Conservation (phyloP, 2,113 vertebrate species). For the Oncorhynchus masou region DNA sequence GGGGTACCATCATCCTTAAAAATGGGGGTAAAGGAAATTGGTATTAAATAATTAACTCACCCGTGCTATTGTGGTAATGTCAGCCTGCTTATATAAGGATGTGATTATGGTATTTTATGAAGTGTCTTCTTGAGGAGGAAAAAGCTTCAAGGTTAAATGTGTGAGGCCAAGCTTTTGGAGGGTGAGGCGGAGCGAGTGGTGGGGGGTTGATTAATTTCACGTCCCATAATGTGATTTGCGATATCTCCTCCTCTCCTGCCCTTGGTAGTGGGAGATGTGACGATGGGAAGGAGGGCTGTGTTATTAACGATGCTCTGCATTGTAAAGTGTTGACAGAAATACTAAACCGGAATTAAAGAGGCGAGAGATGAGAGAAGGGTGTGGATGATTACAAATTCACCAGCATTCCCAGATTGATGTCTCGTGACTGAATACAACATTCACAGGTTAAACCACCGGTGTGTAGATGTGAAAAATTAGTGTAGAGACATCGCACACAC, state of each 20-base stretch:
- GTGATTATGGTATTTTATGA: constrained; percentile 28
- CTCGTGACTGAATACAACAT: constrained; percentile 58
- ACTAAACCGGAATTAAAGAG: constrained; percentile 54
- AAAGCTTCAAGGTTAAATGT: constrained; percentile 70
- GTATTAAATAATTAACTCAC: constrained; percentile 62
- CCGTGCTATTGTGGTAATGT: constrained; percentile 60
- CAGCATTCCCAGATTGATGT: constrained; percentile 41
- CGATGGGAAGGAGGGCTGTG: constrained; percentile 16
- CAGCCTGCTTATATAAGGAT: constrained; percentile 49
- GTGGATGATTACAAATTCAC: constrained; percentile 54
- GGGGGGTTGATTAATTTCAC: constrained; percentile 65
- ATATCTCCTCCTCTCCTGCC: constrained; percentile 61
- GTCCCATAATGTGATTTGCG: constrained; percentile 70
- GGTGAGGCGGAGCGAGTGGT: neutral
- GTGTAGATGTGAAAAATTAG: constrained; percentile 28
- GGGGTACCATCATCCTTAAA: constrained; percentile 48
- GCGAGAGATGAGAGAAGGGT: constrained; percentile 25
- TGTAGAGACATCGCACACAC: constrained; percentile 19
- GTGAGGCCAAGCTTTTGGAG: constrained; percentile 65
- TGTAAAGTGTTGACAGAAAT: constrained; percentile 56
- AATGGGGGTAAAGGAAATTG: constrained; percentile 47
- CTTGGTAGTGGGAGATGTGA: constrained; percentile 59
- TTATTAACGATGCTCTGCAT: constrained; percentile 32
- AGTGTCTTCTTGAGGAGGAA: constrained; percentile 41
- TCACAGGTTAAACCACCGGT: constrained; percentile 34